Base-by-base conservation (phyloP, 2,888 invertebrate genomes). In the Crossocerus cetratus region DNA sequence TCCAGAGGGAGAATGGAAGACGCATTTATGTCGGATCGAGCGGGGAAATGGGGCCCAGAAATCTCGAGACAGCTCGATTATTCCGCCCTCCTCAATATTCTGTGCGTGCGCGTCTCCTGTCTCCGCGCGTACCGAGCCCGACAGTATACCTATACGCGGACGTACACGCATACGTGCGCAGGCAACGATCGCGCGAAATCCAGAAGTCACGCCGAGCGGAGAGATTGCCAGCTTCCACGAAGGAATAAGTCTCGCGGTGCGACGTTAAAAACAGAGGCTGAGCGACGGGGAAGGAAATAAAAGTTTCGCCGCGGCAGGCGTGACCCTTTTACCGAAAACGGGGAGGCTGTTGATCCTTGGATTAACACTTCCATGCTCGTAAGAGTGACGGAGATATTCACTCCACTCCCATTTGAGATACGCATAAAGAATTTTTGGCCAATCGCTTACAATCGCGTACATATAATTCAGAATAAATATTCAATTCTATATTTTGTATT, bases 71-170 rank as follows among this genome's bases (percentile, higher is more conserved):
- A 61, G 53, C 57, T 56, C 53, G 74, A 74, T 82, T 74, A 76
- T 82, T 72, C 73, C 66, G 54, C 53, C 64, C 77, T 76, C 70
- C 54, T 81, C 80, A 68, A 70, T 81, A 81, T 81, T 81, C 81
- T 58, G 42, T 44, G 20, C 72, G 67, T 60, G 67, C 59, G 4
- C 22, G 32, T 32, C 56, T 69, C 5, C 56, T 66, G 55, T 11
- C 65, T 69, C 67, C 63, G 65, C 82, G 65, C 65, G 71, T 72
- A 67, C 32, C n/a, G n/a, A n/a, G 32, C 32, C 32, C n/a, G n/a
- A n/a, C n/a, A n/a, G n/a, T 32, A 32, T 11, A 32, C 32, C 11
- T 32, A 32, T 11, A 32, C 32, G 11, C 1, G 5, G 8, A 32
- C 11, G 11, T 11, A 32, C 32, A 32, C 1, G 5, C 32, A 32